Evolutionary conservation across 1,140 invertebrate genomes (phyloP), one percentile per base, ranked within the genome.

Genomic region (Cyclargus thomasi): DNA sequence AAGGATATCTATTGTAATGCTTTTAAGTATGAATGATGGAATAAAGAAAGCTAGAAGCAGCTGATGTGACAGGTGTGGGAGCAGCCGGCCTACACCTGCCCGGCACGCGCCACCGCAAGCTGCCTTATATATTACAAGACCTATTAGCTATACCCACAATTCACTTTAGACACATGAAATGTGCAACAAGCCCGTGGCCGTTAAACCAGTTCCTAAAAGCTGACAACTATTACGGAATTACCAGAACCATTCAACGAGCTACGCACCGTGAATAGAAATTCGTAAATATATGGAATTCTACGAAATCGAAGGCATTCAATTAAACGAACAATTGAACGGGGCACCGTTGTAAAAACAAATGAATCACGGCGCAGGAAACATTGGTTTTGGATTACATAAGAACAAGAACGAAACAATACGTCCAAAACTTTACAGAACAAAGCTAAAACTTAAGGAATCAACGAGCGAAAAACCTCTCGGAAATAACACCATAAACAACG

Each of bases 51-150:
- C 59, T 62, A 70, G 77, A 74, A 68, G 86, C 84, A 90, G 87
- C 87, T 87, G 86, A 87, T 85, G 76, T 67, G 83, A 86, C 87
- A 90, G 87, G 87, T 90, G 87, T 73, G 75, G 74, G 55, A 73
- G 76, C 87, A 90, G 85, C 85, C 82, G 85, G 85, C 87, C 35
- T 55, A 70, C 87, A 90, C 87, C 87, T 90, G 87, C 82, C 74
- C 36, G 71, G 83, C 83, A 86, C 85, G 80, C 74, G 84, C 84
- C 77, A 78, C 80, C 80, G 76, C 84, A 89, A 89, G 84, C 87
- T 88, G 85, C 79, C 76, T 71, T 73, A 74, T 73, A 81, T 79
- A 78, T 77, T 77, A 65, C 36, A 59, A 59, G 59, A 67, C 10
- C 65, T 67, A 65, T 68, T 68, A 62, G 11, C 65, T 35, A 57